phyloP scores from a whole-genome alignment of 2,797 vertebrate species.

The Pipistrellus nathusii region DNA sequence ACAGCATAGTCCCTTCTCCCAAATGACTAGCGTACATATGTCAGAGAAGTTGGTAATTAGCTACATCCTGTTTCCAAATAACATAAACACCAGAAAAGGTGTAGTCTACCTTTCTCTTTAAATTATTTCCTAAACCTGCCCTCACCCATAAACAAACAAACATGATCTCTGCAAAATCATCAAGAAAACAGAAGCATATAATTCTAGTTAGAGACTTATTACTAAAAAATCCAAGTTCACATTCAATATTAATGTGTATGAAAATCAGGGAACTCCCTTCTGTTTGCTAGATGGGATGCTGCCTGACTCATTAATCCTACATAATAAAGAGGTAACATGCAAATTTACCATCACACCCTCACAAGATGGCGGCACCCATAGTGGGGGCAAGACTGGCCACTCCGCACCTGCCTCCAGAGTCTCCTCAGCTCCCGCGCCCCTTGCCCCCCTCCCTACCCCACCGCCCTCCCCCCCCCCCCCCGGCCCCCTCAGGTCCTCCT shows the following conservation, averaged over 20 bases:
- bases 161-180: neutral
- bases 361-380: too few species aligned
- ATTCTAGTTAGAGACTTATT: conserved; percentile 19
- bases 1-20: neutral
- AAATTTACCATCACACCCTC: too few species aligned
- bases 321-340: too few species aligned
- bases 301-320: neutral
- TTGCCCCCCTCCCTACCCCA: too few species aligned
- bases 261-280: neutral
- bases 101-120: neutral
- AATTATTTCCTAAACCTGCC: conserved; percentile 22
- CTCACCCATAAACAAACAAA: neutral
- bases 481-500: too few species aligned
- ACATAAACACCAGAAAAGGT: neutral
- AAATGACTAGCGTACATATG: neutral
- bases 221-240: conserved; percentile 45
- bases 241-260: neutral
- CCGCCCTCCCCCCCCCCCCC: too few species aligned
- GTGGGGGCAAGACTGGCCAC: too few species aligned
- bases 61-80: neutral
- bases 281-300: neutral
- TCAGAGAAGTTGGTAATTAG: neutral
- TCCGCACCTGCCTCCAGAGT: too few species aligned
- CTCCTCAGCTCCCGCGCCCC: too few species aligned
- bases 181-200: conserved; percentile 30